Evolutionary conservation across 2,113 vertebrate species (phyloP).

Genomic region (Zeus faber): DNA sequence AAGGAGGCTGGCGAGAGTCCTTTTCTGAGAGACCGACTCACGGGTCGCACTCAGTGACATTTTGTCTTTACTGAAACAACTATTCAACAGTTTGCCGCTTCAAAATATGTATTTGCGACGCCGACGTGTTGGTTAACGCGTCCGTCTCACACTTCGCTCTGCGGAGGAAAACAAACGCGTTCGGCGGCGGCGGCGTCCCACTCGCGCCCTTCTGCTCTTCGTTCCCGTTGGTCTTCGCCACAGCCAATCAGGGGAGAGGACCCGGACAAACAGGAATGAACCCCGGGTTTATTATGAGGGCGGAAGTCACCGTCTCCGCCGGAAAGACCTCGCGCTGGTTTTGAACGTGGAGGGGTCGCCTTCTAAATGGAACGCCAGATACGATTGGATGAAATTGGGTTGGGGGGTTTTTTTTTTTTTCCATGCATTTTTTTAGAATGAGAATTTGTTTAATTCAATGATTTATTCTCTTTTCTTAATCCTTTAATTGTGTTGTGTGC

Average conservation of each 20-base stretch:
- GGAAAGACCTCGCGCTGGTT: too few relatives aligned
- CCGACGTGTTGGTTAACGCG: not conserved
- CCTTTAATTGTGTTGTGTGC: too few relatives aligned
- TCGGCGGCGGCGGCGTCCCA: conserved; percentile 6
- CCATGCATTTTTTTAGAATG: too few relatives aligned
- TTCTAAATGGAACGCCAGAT: too few relatives aligned
- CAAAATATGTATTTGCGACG: not conserved
- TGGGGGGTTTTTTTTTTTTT: too few relatives aligned
- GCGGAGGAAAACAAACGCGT: not conserved
- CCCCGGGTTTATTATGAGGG: conserved; percentile 19
- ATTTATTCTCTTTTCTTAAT: too few relatives aligned
- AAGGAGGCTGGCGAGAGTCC: conserved; percentile 59
- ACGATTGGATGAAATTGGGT: too few relatives aligned
- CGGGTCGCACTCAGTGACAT: conserved; percentile 45
- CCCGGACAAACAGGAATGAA: conserved; percentile 18
- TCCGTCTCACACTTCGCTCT: not conserved
- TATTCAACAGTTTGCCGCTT: not conserved
- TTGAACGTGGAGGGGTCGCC: too few relatives aligned
- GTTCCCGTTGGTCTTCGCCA: conserved; percentile 35
- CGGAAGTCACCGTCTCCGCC: too few relatives aligned
- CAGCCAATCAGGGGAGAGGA: conserved; percentile 38
- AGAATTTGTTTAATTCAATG: too few relatives aligned
- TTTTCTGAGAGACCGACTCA: conserved; percentile 41
- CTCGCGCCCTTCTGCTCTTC: conserved; percentile 29
- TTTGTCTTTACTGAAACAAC: not conserved